Base-by-base conservation (phyloP, 2,888 invertebrate genomes). In the Cryptus armator region DNA sequence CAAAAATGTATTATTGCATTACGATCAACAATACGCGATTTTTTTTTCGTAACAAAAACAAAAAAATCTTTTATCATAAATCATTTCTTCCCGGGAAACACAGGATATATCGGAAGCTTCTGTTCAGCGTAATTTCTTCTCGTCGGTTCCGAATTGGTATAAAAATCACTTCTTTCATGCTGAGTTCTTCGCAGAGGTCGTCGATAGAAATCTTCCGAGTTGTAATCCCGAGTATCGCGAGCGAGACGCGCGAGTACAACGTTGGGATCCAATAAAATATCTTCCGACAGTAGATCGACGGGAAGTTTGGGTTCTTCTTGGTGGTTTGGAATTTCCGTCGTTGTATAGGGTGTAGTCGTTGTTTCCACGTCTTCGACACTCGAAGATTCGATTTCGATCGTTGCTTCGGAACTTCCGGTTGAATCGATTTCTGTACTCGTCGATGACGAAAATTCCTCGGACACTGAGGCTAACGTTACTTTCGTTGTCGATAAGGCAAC, bases 81-180 rank as follows among this genome's bases (percentile, higher is more conserved):
- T 84, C 79, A 86, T 82, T 87, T 90, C 85, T 87, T 90, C 48
- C 92, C 92, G 0, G 90, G 88, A 82, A 91, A 91, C 9, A 92
- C 88, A 0, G 91, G 91, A 76, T 91, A 89, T 24, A 82, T 87
- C 29, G 86, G 87, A 16, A 70, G 51, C n/a, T 59, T 84, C 16
- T 62, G 76, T 12, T 10, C 9, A 6, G 9, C 24, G 62, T 88
- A 88, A 37, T 86, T 74, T 1, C 53, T 64, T 56, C 72, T 44
- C 2, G 71, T 43, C 3, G 62, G 56, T 4, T 64, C 29, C 70
- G 29, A 3, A 3, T 66, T 32, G n/a, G 10, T 12, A 4, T 78
- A 43, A 14, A 44, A 43, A 32, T 67, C 14, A n/a, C 12, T 62
- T 24, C 44, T 24, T 3, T 59, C 32, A 6, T 67, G 56, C 16